Evolutionary conservation across 2,797 vertebrate genomes (phyloP).

Genomic region (Neostethus bicornis): DNA sequence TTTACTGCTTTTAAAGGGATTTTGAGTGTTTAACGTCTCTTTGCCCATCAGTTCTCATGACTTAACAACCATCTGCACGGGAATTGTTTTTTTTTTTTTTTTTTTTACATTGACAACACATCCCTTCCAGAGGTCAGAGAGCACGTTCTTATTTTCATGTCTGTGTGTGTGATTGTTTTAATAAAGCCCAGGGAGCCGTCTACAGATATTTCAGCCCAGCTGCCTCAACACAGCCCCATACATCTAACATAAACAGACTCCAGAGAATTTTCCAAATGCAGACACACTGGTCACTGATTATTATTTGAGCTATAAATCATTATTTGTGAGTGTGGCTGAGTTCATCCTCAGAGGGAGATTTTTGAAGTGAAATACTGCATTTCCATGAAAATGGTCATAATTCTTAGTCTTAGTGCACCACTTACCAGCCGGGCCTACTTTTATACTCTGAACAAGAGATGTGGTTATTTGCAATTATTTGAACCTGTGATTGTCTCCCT

Average conservation of each 20-base stretch:
- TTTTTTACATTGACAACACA: conserved; percentile 9
- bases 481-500: conserved; percentile 23
- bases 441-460: conserved; percentile 21
- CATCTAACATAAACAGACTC: conserved; percentile 9
- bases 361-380: conserved; percentile 2
- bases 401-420: conserved; percentile 42
- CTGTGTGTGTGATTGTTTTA: conserved; percentile 1
- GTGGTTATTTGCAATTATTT: conserved; percentile 37
- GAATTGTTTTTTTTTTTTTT: conserved; percentile 30
- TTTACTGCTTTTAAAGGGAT: conserved; percentile 17
- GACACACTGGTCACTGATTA: conserved; percentile 27
- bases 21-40: conserved; percentile 39
- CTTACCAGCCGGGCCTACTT: conserved; percentile 41
- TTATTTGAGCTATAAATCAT: conserved; percentile 23
- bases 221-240: conserved; percentile 8
- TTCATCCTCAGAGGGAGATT: conserved; percentile 6
- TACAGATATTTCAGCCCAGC: conserved; percentile 4
- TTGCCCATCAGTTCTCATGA: conserved; percentile 3
- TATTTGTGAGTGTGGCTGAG: conserved; percentile 8
- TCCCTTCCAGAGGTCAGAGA: conserved; percentile 15
- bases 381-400: conserved; percentile 32
- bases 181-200: neutral
- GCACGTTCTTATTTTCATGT: conserved; percentile 16
- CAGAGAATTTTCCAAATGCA: neutral
- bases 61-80: conserved; percentile 1